Evolutionary conservation across 1,140 invertebrate species (phyloP).

Genomic region (Globodera ellingtonae): DNA sequence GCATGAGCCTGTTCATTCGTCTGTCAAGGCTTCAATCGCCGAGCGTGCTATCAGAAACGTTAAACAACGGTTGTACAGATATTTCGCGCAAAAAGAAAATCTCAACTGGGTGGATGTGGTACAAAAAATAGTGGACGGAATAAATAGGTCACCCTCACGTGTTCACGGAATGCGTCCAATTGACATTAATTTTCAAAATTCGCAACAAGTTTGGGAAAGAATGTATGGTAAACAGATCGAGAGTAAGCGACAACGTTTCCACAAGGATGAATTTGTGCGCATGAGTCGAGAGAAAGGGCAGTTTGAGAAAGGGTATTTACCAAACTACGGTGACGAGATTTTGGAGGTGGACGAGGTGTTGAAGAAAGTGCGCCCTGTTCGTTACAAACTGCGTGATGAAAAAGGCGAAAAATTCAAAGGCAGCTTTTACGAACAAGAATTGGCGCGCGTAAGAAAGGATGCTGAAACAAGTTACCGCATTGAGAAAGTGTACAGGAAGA

Average conservation of each 20-base stretch:
- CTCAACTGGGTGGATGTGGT: conserved; percentile 1
- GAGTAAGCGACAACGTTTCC: too few species aligned
- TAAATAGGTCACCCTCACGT: neutral
- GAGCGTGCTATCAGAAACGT: conserved; percentile 1
- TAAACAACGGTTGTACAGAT: conserved; percentile 4
- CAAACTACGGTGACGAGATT: too few species aligned
- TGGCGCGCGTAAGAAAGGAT: conserved; percentile 2
- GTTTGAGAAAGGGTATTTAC: too few species aligned
- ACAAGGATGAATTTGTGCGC: too few species aligned
- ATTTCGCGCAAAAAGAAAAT: conserved; percentile 3
- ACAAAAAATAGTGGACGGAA: conserved; percentile 11
- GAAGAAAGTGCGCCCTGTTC: too few species aligned
- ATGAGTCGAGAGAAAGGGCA: too few species aligned
- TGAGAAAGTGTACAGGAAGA: neutral
- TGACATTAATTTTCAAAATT: conserved; percentile 8
- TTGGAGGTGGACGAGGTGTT: too few species aligned
- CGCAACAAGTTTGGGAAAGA: conserved; percentile 8
- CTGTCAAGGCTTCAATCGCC: neutral
- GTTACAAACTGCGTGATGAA: too few species aligned
- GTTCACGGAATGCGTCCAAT: conserved; percentile 6
- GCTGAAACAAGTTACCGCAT: neutral
- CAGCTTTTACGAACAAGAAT: neutral
- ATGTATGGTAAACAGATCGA: neutral
- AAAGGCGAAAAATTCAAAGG: too few species aligned
- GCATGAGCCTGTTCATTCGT: neutral